Percentiles rank a stretch among this genome's conserved stretches.
Conservation (phyloP, 2,797 vertebrate genomes). For the Eulemur albifrons region DNA sequence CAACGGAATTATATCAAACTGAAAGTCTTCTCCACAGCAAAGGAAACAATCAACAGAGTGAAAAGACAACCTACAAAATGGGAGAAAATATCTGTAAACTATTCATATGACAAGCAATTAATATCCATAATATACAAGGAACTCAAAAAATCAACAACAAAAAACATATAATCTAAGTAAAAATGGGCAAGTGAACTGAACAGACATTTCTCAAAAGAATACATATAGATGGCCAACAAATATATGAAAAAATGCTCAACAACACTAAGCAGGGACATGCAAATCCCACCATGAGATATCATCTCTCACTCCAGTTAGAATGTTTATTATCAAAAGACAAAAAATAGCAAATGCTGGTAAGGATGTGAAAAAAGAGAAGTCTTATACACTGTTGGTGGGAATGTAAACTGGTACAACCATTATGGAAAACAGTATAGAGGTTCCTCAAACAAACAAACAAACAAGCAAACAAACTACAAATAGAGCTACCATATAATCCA, state of each 20-base stretch:
- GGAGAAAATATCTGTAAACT: neutral
- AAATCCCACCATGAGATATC: neutral
- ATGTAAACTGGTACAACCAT: neutral
- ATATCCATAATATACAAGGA: neutral
- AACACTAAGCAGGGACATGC: neutral
- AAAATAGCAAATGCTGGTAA: neutral
- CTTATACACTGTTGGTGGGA: neutral
- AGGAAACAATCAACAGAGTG: neutral
- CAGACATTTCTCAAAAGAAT: neutral
- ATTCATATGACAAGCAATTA: neutral
- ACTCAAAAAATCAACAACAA: neutral
- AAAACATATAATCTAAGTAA: neutral
- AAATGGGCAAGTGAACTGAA: neutral
- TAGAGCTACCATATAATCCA: neutral
- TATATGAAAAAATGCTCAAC: neutral
- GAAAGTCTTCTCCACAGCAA: neutral
- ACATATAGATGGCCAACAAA: neutral
- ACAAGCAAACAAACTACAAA: neutral
- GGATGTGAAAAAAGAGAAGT: neutral
- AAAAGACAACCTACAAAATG: neutral
- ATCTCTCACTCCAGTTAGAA: neutral
- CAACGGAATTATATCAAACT: neutral
- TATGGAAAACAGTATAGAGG: neutral
- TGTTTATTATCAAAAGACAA: neutral
- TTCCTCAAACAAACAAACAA: neutral